These are phyloP conservation scores for Yponomeuta evonymella DNA, from an alignment of 2,888 invertebrate genomes.

Conservation along the genomic window DNA sequence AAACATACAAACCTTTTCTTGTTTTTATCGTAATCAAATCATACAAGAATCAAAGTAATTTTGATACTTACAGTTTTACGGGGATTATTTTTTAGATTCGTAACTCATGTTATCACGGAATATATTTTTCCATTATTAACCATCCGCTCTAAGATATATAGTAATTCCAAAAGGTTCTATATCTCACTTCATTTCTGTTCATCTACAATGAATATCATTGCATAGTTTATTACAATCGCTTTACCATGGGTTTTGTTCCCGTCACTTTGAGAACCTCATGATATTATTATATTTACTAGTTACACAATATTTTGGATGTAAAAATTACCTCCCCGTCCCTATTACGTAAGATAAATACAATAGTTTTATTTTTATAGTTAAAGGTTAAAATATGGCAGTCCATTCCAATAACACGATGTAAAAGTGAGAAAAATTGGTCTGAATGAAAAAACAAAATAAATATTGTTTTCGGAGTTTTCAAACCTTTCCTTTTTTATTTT, in stretches of 20 bases:
- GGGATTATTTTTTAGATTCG: constrained; percentile 9
- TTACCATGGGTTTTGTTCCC: background rate
- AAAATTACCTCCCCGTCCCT: constrained; percentile 16
- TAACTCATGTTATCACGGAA: constrained; percentile 6
- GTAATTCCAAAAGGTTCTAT: constrained; percentile 7
- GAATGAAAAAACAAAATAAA: constrained; percentile 49
- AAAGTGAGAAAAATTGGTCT: constrained; percentile 72
- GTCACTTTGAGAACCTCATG: background rate
- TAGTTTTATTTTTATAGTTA: constrained; percentile 36
- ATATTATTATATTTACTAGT: background rate
- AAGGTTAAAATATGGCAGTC: constrained; percentile 68
- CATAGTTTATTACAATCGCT: background rate
- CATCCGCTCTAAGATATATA: background rate
- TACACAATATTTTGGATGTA: constrained; percentile 7
- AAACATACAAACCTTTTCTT: constrained; percentile 32
- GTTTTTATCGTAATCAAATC: constrained; percentile 21
- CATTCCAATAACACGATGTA: constrained; percentile 61
- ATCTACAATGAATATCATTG: background rate
- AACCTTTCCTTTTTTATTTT: constrained; percentile 44
- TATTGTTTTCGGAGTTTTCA: constrained; percentile 34
- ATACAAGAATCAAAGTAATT: constrained; percentile 10
- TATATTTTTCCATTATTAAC: constrained; percentile 3
- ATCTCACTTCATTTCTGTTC: background rate
- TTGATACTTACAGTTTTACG: constrained; percentile 12
- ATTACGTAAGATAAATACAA: constrained; percentile 25